phyloP scores from a whole-genome alignment of 2,113 vertebrate species.

The Myxocyprinus asiaticus region DNA sequence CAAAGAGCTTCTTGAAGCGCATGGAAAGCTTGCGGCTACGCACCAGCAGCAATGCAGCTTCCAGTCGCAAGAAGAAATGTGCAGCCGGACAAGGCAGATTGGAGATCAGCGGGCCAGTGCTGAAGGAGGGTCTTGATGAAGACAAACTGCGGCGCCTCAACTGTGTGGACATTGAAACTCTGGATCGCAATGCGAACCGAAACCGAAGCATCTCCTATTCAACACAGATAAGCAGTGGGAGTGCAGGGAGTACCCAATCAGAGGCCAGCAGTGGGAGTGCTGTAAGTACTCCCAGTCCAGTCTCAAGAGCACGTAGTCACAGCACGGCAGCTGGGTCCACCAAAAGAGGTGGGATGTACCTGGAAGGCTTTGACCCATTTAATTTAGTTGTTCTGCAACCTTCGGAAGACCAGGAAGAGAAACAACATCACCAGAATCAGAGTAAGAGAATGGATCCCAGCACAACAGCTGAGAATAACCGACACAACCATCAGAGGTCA shows the following conservation, averaged over 20 bases:
- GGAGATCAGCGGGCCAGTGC: conserved; percentile 91
- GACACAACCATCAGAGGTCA: conserved; percentile 76
- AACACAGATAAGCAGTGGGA: conserved; percentile 92
- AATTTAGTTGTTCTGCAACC: conserved; percentile 74
- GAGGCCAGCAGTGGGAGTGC: conserved; percentile 88
- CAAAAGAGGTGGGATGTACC: conserved; percentile 95
- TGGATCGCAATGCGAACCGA: conserved; percentile 76
- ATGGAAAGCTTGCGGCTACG: conserved; percentile 95
- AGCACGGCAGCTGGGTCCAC: conserved; percentile 73
- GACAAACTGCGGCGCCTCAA: conserved; percentile 91
- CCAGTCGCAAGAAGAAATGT: conserved; percentile 79
- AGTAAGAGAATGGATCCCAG: conserved; percentile 55
- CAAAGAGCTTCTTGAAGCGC: conserved; percentile 91
- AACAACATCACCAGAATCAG: conserved; percentile 3
- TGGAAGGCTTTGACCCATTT: conserved; percentile 95
- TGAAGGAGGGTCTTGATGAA: conserved; percentile 88
- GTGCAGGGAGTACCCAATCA: conserved; percentile 89
- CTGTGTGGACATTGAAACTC: conserved; percentile 90
- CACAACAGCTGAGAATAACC: conserved; percentile 83
- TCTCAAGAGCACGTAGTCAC: conserved; percentile 90
- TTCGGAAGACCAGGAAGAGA: conserved; percentile 36
- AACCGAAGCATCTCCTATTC: conserved; percentile 89
- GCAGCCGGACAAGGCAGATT: conserved; percentile 75
- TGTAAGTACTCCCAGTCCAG: conserved; percentile 92
- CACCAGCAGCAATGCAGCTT: conserved; percentile 77